Evolutionary conservation across 2,888 invertebrate genomes (phyloP).

Genomic region (Heliothis peltigera): DNA sequence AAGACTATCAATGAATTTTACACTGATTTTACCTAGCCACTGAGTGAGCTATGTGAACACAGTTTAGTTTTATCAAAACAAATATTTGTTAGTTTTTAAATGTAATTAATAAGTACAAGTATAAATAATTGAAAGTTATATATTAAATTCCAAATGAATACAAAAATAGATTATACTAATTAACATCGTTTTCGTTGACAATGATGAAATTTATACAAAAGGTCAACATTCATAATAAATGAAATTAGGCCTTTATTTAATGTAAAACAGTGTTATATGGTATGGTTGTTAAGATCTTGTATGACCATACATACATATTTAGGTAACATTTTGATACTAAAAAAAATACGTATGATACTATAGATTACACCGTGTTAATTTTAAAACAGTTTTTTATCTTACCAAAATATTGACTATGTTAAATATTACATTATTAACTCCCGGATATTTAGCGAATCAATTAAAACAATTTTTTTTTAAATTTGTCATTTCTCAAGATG

Average conservation of each 20-base stretch:
- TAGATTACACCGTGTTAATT: slow-evolving; percentile 7
- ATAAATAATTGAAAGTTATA: not conserved
- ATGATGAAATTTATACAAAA: not conserved
- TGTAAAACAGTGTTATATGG: not conserved
- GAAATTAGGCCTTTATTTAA: slow-evolving; percentile 15
- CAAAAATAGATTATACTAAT: not conserved
- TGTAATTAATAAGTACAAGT: too few species aligned
- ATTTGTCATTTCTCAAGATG: not conserved
- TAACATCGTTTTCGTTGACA: not conserved
- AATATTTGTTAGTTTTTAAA: too few species aligned
- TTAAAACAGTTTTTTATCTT: slow-evolving; percentile 23
- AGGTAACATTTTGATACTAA: not conserved
- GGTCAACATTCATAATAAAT: slow-evolving; percentile 4
- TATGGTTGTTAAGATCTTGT: not conserved
- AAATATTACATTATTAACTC: slow-evolving; percentile 1
- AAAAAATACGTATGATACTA: not conserved
- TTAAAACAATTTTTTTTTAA: not conserved
- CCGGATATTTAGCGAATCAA: not conserved
- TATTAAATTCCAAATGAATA: not conserved
- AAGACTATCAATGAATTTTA: too few species aligned
- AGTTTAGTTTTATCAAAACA: too few species aligned
- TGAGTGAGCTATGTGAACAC: too few species aligned
- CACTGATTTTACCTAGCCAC: too few species aligned
- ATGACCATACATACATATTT: too few species aligned
- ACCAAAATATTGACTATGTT: slow-evolving; percentile 41